These are phyloP conservation scores for Paralinhomoeus sp. DNA, from an alignment of 2,888 invertebrate genomes.

Conservation along the genomic window DNA sequence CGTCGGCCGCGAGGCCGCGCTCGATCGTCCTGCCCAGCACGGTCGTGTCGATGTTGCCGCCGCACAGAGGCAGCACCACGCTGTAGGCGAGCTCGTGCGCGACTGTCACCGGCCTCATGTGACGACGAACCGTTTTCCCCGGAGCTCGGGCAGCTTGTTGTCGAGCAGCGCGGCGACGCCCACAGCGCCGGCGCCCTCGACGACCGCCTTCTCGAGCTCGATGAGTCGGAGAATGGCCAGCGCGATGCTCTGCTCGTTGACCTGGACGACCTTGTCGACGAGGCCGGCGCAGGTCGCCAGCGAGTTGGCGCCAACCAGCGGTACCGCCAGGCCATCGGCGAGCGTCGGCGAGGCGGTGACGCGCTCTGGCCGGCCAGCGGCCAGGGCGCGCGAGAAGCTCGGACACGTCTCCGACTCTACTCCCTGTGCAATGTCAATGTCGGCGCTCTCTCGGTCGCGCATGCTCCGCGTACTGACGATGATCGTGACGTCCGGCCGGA, in stretches of 20 bases:
- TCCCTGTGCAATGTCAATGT: slow-evolving; percentile 33
- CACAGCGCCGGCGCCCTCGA: slow-evolving; percentile 69
- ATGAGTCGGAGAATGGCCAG: slow-evolving; percentile 43
- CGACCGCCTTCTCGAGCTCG: slow-evolving; percentile 60
- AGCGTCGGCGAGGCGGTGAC: slow-evolving; percentile 48
- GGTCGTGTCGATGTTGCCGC: slow-evolving; percentile 35
- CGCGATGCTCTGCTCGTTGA: slow-evolving; percentile 46
- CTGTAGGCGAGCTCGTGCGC: slow-evolving; percentile 14
- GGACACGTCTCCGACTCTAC: slow-evolving; percentile 77
- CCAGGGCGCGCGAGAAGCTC: slow-evolving; percentile 52
- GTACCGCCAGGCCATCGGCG: slow-evolving; percentile 41
- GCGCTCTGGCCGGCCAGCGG: slow-evolving; percentile 43
- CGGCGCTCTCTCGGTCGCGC: too few species aligned
- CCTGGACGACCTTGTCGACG: background rate
- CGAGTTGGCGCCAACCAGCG: background rate
- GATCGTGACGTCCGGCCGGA: slow-evolving; percentile 55
- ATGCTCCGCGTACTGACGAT: too few species aligned
- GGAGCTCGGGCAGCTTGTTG: slow-evolving; percentile 52
- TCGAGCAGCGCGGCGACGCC: slow-evolving; percentile 62
- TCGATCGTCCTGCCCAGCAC: slow-evolving; percentile 30
- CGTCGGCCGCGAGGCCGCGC: slow-evolving; percentile 32
- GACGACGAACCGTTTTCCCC: slow-evolving; percentile 49
- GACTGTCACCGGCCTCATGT: background rate
- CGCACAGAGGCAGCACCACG: slow-evolving; percentile 32
- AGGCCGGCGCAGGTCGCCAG: slow-evolving; percentile 1